Evolutionary conservation across 2,888 invertebrate species (phyloP), one percentile per base, ranked within the genome.

Genomic region (Drosophila kuntzei): DNA sequence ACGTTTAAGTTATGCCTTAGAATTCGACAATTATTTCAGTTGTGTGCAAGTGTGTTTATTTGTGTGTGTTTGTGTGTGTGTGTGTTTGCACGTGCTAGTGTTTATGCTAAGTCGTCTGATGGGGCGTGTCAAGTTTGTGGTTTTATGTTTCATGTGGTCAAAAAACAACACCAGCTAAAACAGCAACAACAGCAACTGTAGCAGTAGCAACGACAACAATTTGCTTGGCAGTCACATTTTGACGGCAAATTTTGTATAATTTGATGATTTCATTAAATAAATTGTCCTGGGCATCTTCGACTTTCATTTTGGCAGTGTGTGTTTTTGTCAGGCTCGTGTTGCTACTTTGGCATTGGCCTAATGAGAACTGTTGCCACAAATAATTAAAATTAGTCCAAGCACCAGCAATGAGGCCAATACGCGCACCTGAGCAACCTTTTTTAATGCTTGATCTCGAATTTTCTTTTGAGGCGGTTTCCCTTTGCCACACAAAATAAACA

Each of bases 251-350:
- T 83, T 76, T 71, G 76, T 70, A 73, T 85, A 83, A 83, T 85
- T 83, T 88, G 76, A 88, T 85, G 88, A 87, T 83, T 87, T 83
- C 82, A 83, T 87, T 83, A 79, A 79, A 79, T 76, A 82, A 85
- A 87, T 85, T 76, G 68, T 67, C 59, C 29, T 41, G 14, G 29
- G 22, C 34, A 22, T 22, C 59, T 54, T 36, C 60, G 59, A 41
- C 60, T 43, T 55, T 8, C 18, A 49, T 16, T 49, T 49, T 14
- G 49, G 2, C 46, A 57, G n/a, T 41, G 32, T 36, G 39, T 18
- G 44, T 67, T 39, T 18, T 41, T 39, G 3, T 2, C 22, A 18
- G 8, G 16, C 59, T 71, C 54, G 63, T 69, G 54, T 51, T 63
- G 59, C n/a, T 12, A 25, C 41, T 41, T 59, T 46, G n/a, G 18